Base-by-base conservation (phyloP, 1,140 invertebrate species). In the Tetragonula clypearis region DNA sequence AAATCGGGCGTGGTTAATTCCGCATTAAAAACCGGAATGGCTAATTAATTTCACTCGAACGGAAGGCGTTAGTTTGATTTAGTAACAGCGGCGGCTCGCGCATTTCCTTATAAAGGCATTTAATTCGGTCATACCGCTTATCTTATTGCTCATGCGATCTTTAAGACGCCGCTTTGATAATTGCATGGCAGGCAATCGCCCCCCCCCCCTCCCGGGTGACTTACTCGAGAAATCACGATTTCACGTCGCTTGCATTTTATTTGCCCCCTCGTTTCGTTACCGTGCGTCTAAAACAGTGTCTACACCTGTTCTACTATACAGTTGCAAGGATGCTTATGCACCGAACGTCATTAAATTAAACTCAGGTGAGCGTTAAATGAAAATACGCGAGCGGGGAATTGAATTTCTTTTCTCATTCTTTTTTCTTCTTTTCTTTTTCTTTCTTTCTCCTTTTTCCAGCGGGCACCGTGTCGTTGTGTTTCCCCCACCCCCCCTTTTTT, bases 91-190 rank as follows among this genome's bases (percentile, higher is more conserved):
- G n/a, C 66, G 35, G 53, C 49, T n/a, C 53, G 66, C 68, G 4
- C 58, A 60, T 72, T 79, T 84, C 82, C 65, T 84, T 79, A 72
- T 69, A 65, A 62, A 79, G 60, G 58, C 53, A 79, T 79, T 84
- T 84, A 84, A 84, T 84, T 84, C 82, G 77, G 66, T 71, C 41
- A 30, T 75, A 56, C 66, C 60, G 75, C 82, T 84, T 84, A 84
- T 84, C 82, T 84, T 65, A 72, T 72, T 84, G 11, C 82, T 55
- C 82, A 79, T 84, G 82, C 77, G n/a, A 79, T 84, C 77, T 84
- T 62, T 23, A 53, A 69, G 58, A 1, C 66, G 56, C 41, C 56
- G 65, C 68, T 84, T 84, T 84, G 77, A 79, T 84, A 84, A 84
- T 84, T 84, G 82, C 77, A 73, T 26, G 65, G 68, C 49, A 11